These are phyloP conservation scores for Oryzias celebensis DNA, from an alignment of 2,113 vertebrate genomes.

Conservation along the genomic window DNA sequence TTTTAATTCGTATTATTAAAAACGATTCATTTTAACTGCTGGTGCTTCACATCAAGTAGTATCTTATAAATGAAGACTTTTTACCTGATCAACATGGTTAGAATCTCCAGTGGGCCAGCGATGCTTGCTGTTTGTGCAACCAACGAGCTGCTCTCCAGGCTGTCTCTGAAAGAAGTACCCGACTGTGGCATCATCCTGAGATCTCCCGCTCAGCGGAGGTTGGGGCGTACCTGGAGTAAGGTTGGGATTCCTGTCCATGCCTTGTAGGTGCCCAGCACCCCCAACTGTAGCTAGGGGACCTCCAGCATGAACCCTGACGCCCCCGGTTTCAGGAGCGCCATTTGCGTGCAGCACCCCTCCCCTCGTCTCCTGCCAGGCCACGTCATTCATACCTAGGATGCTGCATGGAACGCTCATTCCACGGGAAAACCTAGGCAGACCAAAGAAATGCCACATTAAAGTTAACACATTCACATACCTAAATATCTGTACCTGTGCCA, in stretches of 20 bases:
- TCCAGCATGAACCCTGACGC: constrained; percentile 61
- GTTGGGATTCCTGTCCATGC: constrained; percentile 68
- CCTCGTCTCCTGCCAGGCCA: constrained; percentile 82
- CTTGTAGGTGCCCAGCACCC: constrained; percentile 60
- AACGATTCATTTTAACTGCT: too few relatives aligned
- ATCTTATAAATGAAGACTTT: too few relatives aligned
- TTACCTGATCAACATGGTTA: constrained; percentile 64
- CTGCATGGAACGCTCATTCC: constrained; percentile 82
- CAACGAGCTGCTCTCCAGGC: constrained; percentile 72
- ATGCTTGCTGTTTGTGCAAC: constrained; percentile 71
- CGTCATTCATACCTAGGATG: constrained; percentile 83
- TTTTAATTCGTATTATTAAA: too few relatives aligned
- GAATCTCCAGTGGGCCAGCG: constrained; percentile 74
- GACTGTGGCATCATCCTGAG: constrained; percentile 72
- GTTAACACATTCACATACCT: neutral
- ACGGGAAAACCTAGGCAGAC: constrained; percentile 66
- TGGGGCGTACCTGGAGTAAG: constrained; percentile 60
- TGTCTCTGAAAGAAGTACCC: constrained; percentile 80
- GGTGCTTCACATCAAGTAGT: neutral
- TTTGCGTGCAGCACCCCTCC: constrained; percentile 76
- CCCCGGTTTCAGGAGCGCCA: constrained; percentile 69
- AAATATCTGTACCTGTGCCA: neutral
- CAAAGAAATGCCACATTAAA: neutral
- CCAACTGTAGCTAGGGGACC: constrained; percentile 61
- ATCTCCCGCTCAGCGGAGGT: constrained; percentile 69